Percentiles rank a stretch among this genome's conserved stretches.
Conservation (phyloP, 2,113 vertebrate genomes). For the Carlito syrichta region DNA sequence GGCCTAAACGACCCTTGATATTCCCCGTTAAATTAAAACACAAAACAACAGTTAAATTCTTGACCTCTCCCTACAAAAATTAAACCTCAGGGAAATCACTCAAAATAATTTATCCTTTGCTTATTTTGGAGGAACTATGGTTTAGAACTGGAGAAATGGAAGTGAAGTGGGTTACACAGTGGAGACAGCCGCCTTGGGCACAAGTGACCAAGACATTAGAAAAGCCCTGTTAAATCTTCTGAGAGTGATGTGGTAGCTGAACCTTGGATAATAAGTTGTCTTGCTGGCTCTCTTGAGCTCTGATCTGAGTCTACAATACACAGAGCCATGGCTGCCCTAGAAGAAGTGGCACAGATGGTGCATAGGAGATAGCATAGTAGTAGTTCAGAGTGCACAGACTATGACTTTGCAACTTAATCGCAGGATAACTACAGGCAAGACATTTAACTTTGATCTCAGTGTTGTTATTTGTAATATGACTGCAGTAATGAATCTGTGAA, state of each 20-base stretch:
- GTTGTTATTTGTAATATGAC: not conserved
- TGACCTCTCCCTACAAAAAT: not conserved
- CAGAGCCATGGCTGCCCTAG: too few species aligned
- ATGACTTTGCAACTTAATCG: not conserved
- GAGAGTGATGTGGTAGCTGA: too few species aligned
- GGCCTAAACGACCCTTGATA: too few species aligned
- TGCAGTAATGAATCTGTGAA: not conserved
- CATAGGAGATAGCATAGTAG: accelerated
- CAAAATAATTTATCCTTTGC: not conserved
- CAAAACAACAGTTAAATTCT: not conserved
- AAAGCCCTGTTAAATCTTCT: not conserved
- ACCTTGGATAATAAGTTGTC: not conserved
- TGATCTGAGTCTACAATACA: too few species aligned
- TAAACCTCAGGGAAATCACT: not conserved
- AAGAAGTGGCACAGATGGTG: accelerated
- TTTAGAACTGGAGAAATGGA: not conserved
- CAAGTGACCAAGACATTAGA: accelerated
- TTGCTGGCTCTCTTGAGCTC: not conserved
- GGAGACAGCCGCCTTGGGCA: not conserved
- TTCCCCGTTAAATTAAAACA: not conserved
- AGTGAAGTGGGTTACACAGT: not conserved
- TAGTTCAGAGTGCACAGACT: accelerated
- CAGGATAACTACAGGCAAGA: not conserved
- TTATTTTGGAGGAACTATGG: not conserved
- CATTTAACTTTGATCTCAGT: not conserved